Evolutionary conservation across 2,113 vertebrate genomes (phyloP).

Genomic region (Morone saxatilis): DNA sequence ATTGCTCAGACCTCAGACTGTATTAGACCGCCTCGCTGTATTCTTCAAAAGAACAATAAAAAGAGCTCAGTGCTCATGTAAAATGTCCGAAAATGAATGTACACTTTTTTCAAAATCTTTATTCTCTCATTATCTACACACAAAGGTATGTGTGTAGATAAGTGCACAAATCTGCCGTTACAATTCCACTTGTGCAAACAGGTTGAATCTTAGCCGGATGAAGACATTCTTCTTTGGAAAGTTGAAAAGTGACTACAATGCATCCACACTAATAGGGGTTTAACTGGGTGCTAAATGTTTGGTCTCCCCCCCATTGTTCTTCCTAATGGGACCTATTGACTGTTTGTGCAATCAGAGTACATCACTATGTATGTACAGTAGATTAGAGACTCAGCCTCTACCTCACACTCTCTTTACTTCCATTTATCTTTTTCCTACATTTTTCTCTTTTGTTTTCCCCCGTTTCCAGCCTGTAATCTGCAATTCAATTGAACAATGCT

Average conservation of each 20-base stretch:
- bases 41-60: not conserved
- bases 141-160: no score
- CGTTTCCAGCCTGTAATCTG: slow-evolving; percentile 49
- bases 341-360: slow-evolving; percentile 76
- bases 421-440: slow-evolving; percentile 43
- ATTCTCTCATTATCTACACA: no score
- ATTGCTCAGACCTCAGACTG: slow-evolving; percentile 2
- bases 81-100: not conserved
- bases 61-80: not conserved
- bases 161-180: not conserved
- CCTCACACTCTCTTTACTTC: slow-evolving; percentile 41
- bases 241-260: slow-evolving; percentile 46
- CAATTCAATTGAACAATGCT: slow-evolving; percentile 47
- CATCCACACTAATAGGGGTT: slow-evolving; percentile 58
- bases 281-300: slow-evolving; percentile 72
- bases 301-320: slow-evolving; percentile 66
- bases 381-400: slow-evolving; percentile 78
- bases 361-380: slow-evolving; percentile 80
- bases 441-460: not conserved
- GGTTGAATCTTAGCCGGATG: not conserved
- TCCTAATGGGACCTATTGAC: slow-evolving; percentile 79
- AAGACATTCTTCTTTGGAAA: not conserved
- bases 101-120: no score
- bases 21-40: slow-evolving; percentile 1
- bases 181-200: not conserved